A percentile compares a stretch with the other conserved stretches of the same genome.
phyloP scores from a whole-genome alignment of 2,113 vertebrate species.

The Pygathrix nemaeus region DNA sequence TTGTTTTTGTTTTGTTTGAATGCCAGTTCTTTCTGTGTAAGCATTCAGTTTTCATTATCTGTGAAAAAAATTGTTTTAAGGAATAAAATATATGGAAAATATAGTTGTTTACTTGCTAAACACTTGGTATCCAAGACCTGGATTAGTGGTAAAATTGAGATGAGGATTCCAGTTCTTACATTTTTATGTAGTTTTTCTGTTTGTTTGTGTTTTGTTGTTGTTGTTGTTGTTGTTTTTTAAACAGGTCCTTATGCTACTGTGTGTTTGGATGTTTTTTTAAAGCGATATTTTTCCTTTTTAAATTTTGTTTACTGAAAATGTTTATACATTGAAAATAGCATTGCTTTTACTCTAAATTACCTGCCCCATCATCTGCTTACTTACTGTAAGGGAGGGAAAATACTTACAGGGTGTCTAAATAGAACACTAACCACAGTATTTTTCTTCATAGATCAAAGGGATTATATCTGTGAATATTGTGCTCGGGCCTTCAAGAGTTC shows the following conservation, averaged over 20 bases:
- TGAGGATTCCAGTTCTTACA: background rate
- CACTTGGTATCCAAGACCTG: background rate
- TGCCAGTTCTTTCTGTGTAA: background rate
- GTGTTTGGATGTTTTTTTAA: background rate
- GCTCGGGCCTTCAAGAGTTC: constrained; percentile 99
- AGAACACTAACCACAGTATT: background rate
- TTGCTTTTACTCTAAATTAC: background rate
- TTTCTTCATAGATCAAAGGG: constrained; percentile 91
- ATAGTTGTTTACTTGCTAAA: background rate
- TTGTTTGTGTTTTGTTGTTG: no score
- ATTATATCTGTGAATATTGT: constrained; percentile 99
- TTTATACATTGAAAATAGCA: background rate
- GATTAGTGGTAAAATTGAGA: background rate
- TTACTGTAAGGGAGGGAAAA: background rate
- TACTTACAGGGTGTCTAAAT: background rate
- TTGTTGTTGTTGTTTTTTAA: background rate
- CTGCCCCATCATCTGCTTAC: background rate
- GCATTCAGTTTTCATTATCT: background rate
- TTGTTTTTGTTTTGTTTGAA: background rate
- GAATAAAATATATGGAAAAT: constrained; percentile 14
- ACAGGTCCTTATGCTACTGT: background rate
- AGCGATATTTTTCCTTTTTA: background rate
- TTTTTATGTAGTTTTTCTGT: background rate
- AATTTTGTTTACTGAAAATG: background rate
- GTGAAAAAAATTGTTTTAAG: background rate